phyloP scores from a whole-genome alignment of 2,888 invertebrate genomes.

The Rhamphomyia laevipes region DNA sequence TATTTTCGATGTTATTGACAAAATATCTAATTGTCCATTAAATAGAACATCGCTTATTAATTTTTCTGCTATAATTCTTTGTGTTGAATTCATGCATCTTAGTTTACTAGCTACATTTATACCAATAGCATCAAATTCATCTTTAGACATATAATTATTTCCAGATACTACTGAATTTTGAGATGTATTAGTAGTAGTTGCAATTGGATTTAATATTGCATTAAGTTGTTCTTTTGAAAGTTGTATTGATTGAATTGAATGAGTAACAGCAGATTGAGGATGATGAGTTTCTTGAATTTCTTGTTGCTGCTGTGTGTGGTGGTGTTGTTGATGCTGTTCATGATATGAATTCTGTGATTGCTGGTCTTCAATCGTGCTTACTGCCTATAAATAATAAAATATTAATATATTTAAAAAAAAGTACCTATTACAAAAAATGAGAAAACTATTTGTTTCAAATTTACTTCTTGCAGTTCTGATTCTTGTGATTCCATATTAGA shows the following conservation, averaged over 20 bases:
- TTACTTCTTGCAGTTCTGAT: slow-evolving; percentile 13
- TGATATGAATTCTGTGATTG: slow-evolving; percentile 32
- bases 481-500: not conserved
- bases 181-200: slow-evolving; percentile 19
- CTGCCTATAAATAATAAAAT: slow-evolving; percentile 21
- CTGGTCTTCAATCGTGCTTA: slow-evolving; percentile 30
- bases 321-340: slow-evolving; percentile 23
- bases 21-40: slow-evolving; percentile 32
- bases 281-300: not conserved
- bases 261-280: not conserved
- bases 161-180: not conserved
- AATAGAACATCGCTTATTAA: slow-evolving; percentile 35
- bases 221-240: slow-evolving; percentile 33
- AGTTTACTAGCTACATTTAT: slow-evolving; percentile 34
- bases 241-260: slow-evolving; percentile 20
- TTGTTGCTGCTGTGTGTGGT: slow-evolving; percentile 23
- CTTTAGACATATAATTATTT: slow-evolving; percentile 18
- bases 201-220: slow-evolving; percentile 28
- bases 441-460: not conserved
- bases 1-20: slow-evolving; percentile 28
- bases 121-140: slow-evolving; percentile 35
- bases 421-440: too few relatives aligned
- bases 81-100: slow-evolving; percentile 31
- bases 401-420: not conserved
- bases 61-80: slow-evolving; percentile 34